Evolutionary conservation across 1,140 invertebrate species (phyloP).

Genomic region (Sinella curviseta): DNA sequence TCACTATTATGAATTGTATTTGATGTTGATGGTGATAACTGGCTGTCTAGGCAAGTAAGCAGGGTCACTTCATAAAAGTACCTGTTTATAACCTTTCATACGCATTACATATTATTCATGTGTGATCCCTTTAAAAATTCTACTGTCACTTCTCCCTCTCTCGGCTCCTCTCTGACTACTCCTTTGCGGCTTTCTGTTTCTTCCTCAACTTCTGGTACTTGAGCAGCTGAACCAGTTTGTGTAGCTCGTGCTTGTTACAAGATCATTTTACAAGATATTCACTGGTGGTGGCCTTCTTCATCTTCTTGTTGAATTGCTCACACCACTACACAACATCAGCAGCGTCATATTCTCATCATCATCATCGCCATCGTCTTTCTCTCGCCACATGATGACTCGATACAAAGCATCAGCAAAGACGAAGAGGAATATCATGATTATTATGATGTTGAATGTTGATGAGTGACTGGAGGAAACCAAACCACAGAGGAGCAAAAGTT

Average conservation of each 20-base stretch:
- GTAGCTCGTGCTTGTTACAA: constrained; percentile 5
- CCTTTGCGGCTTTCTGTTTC: not conserved
- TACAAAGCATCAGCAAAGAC: not conserved
- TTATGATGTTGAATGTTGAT: not conserved
- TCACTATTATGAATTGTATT: no score
- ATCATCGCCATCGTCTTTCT: not conserved
- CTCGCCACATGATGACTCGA: not conserved
- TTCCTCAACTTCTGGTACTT: not conserved
- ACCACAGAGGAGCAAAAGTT: not conserved
- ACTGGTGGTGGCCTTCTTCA: not conserved
- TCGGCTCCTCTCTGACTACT: not conserved
- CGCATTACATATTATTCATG: no score
- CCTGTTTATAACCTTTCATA: no score
- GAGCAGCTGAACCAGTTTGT: not conserved
- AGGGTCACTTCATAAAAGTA: no score
- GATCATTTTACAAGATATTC: not conserved
- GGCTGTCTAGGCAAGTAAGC: no score
- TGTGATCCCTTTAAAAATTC: not conserved
- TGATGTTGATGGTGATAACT: no score
- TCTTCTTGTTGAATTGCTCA: not conserved
- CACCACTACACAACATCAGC: not conserved
- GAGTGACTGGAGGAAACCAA: constrained; percentile 23
- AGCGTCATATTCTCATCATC: not conserved
- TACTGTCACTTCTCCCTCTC: not conserved
- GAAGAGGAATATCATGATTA: not conserved